These are phyloP conservation scores for Ceratina japonica DNA, from an alignment of 1,140 invertebrate species.

Conservation along the genomic window DNA sequence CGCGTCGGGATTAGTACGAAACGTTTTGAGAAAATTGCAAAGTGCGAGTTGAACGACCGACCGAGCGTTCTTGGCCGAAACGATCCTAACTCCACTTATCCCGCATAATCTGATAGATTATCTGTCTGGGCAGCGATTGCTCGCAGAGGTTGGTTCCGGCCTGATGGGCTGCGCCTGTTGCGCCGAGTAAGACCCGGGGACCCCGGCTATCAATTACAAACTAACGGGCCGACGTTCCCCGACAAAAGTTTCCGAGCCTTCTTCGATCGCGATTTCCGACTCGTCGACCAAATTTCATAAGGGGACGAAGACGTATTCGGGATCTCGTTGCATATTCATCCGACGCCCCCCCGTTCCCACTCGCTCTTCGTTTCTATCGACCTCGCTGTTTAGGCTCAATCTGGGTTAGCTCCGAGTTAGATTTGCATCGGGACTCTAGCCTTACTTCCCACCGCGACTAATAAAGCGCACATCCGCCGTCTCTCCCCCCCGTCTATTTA, in stretches of 20 bases:
- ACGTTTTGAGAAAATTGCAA: too few species aligned
- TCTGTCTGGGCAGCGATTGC: slow-evolving; percentile 58
- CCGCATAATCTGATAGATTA: slow-evolving; percentile 54
- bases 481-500: slow-evolving; percentile 1
- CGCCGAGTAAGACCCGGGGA: slow-evolving; percentile 16
- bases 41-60: too few species aligned
- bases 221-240: neutral
- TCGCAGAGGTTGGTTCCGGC: slow-evolving; percentile 62
- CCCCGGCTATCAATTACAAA: slow-evolving; percentile 14
- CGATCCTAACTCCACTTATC: slow-evolving; percentile 16
- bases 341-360: neutral
- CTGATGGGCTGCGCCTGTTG: slow-evolving; percentile 57
- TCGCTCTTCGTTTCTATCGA: neutral
- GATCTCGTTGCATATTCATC: neutral
- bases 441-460: neutral
- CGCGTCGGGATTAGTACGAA: too few species aligned
- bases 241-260: neutral
- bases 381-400: slow-evolving; percentile 7
- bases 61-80: too few species aligned
- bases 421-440: neutral
- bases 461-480: slow-evolving; percentile 5
- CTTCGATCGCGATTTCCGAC: neutral
- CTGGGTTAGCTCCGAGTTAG: slow-evolving; percentile 16
- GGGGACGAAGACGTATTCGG: neutral
- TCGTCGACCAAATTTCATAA: neutral